Percentiles rank a stretch among this genome's conserved stretches.
Evolutionary conservation across 2,113 vertebrate species (phyloP).

Genomic region (Apteryx mantelli): DNA sequence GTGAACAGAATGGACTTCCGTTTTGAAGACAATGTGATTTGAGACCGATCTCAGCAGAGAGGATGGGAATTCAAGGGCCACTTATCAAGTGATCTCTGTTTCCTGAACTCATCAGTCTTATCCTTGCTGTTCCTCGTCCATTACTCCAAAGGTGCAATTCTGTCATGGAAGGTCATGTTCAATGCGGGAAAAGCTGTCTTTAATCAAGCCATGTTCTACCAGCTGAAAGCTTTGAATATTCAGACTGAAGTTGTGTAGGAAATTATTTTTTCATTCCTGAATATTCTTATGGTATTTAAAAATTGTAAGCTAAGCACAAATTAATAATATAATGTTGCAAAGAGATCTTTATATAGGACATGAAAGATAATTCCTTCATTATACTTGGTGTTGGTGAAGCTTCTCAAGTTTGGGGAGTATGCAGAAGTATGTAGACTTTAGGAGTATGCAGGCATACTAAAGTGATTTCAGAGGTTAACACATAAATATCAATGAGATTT

Average conservation of each 20-base stretch:
- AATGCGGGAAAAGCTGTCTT: not conserved
- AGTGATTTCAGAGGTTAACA: not conserved
- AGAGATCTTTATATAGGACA: not conserved
- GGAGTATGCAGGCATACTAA: not conserved
- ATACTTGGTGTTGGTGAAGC: not conserved
- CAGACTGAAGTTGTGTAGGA: not conserved
- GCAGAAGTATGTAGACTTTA: not conserved
- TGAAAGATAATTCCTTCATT: not conserved
- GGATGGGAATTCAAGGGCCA: not conserved
- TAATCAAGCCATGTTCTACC: not conserved
- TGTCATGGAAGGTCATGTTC: not conserved
- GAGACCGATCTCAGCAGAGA: not conserved
- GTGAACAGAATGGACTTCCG: not conserved
- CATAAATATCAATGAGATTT: no score
- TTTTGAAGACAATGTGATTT: not conserved
- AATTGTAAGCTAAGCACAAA: not conserved
- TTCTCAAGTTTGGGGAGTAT: not conserved
- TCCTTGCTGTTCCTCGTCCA: not conserved
- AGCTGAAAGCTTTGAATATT: not conserved
- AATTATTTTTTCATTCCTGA: not conserved
- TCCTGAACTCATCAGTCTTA: not conserved
- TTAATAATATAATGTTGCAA: not conserved
- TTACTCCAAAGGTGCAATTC: not conserved
- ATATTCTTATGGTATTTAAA: not conserved
- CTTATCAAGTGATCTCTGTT: not conserved